Percentiles rank a stretch among this genome's conserved stretches.
Conservation (phyloP, 2,888 invertebrate genomes). For the Mimumesa dahlbomi region DNA sequence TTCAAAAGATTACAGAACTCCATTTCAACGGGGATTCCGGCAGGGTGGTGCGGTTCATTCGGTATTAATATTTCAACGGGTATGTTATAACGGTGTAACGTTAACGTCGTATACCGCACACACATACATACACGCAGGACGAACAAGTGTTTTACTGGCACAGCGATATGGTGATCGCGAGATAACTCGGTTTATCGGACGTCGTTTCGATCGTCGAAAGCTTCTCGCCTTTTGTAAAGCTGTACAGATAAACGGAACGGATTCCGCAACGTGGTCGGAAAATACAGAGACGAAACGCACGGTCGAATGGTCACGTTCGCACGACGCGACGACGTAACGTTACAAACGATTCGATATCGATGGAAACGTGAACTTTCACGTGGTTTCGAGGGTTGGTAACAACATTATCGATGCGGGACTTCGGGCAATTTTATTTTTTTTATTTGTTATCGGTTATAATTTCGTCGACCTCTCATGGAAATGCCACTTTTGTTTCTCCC, state of each 20-base stretch:
- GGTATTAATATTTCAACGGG: too few species aligned
- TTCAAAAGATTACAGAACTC: too few species aligned
- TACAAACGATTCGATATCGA: too few species aligned
- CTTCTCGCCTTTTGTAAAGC: slow-evolving; percentile 9
- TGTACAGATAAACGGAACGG: slow-evolving; percentile 23
- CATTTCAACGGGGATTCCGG: too few species aligned
- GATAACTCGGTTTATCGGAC: slow-evolving; percentile 50
- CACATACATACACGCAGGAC: too few species aligned
- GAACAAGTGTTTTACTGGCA: too few species aligned
- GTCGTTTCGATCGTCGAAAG: slow-evolving; percentile 38
- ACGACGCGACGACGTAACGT: slow-evolving; percentile 43
- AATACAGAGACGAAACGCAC: slow-evolving; percentile 29
- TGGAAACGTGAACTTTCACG: too few species aligned
- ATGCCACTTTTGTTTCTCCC: background rate
- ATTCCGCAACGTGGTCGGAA: slow-evolving; percentile 30
- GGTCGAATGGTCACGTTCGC: too few species aligned
- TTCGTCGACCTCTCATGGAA: background rate
- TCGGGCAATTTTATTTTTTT: background rate
- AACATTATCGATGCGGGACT: background rate
- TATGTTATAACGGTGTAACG: too few species aligned
- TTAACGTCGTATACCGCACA: too few species aligned
- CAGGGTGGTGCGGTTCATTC: too few species aligned
- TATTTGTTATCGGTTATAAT: slow-evolving; percentile 7
- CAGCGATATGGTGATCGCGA: slow-evolving; percentile 32
- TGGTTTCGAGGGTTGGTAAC: background rate